phyloP scores from a whole-genome alignment of 2,888 invertebrate species.

The Agrotis puta region DNA sequence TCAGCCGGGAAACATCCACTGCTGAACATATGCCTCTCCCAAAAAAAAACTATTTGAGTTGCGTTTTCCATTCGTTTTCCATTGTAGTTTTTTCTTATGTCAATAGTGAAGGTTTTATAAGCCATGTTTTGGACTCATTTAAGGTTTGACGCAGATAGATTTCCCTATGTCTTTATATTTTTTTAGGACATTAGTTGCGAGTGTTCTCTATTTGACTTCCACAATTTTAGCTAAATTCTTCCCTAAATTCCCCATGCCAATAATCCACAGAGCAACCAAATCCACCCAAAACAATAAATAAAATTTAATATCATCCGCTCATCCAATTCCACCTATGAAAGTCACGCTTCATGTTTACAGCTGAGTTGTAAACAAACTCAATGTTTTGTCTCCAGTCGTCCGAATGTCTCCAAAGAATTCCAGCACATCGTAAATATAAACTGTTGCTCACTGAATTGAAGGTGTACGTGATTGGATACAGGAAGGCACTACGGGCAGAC shows the following conservation, averaged over 20 bases:
- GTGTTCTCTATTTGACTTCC: not conserved
- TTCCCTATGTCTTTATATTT: not conserved
- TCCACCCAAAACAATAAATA: not conserved
- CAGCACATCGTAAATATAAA: conserved; percentile 59
- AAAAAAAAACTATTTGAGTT: too few relatives aligned
- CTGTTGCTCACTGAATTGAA: conserved; percentile 38
- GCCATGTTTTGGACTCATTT: too few relatives aligned
- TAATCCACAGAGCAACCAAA: not conserved
- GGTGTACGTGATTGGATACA: conserved; percentile 55
- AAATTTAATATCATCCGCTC: not conserved
- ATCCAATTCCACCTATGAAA: not conserved
- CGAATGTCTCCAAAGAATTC: conserved; percentile 56
- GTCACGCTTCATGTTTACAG: conserved; percentile 30
- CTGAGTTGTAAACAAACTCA: conserved; percentile 43
- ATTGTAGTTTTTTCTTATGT: too few relatives aligned
- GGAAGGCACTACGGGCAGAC: conserved; percentile 38
- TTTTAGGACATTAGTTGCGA: not conserved
- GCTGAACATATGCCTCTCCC: too few relatives aligned
- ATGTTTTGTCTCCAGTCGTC: conserved; percentile 53
- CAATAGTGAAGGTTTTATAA: not conserved
- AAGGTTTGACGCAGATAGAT: not conserved
- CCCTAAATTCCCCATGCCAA: not conserved
- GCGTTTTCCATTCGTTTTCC: too few relatives aligned
- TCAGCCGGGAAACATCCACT: too few relatives aligned
- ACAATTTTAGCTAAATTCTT: not conserved